Conservation (phyloP, 2,113 vertebrate genomes). For the Callionymus lyra region DNA sequence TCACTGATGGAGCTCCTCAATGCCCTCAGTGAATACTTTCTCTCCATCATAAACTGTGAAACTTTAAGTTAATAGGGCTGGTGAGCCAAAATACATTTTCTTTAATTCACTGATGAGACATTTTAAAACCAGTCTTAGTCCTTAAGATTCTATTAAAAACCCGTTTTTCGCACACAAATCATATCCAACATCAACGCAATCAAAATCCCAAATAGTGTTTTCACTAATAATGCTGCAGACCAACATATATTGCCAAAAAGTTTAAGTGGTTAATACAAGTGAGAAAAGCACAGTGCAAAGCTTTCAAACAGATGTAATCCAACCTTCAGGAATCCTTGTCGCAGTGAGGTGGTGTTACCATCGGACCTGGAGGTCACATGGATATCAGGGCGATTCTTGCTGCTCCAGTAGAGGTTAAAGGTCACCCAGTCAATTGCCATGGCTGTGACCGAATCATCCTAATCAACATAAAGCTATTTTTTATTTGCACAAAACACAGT, state of each 20-base stretch:
- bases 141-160: too few relatives aligned
- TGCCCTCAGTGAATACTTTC: too few relatives aligned
- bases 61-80: too few relatives aligned
- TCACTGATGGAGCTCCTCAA: too few relatives aligned
- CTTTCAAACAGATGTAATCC: not conserved
- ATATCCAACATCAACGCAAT: not conserved
- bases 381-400: conserved; percentile 50
- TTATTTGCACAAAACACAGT: not conserved
- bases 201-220: not conserved
- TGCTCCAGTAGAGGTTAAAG: conserved; percentile 83
- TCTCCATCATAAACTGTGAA: too few relatives aligned
- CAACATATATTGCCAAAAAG: not conserved
- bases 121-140: too few relatives aligned
- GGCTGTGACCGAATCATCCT: conserved; percentile 59
- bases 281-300: not conserved
- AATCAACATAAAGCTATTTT: not conserved
- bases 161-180: too few relatives aligned
- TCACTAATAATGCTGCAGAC: not conserved
- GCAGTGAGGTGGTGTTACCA: conserved; percentile 51
- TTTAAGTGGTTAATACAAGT: not conserved
- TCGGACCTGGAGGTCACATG: conserved; percentile 58
- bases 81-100: too few relatives aligned
- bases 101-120: too few relatives aligned
- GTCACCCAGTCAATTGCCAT: conserved; percentile 86
- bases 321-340: conserved; percentile 49